Conservation (phyloP, 2,113 vertebrate species). For the Pituophis catenifer region DNA sequence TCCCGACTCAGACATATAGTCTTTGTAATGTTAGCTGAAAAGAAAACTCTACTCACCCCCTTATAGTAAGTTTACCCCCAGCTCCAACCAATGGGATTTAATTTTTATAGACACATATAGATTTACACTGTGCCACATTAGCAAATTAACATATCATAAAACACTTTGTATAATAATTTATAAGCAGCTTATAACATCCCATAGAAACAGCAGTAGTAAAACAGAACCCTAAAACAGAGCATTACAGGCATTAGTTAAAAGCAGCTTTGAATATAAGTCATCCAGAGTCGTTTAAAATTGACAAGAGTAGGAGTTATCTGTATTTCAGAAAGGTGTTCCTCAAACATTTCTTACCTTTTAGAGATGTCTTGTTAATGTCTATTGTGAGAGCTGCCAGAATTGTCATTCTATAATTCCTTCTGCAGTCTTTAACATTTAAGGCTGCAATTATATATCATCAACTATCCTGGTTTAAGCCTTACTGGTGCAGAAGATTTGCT, state of each 20-base stretch:
- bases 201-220: background rate
- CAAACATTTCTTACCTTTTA: background rate
- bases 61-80: background rate
- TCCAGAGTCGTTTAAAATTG: background rate
- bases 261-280: background rate
- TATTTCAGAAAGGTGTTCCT: background rate
- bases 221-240: background rate
- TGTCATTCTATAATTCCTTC: background rate
- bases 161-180: background rate
- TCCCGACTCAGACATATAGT: background rate
- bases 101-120: background rate
- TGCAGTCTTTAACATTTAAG: background rate
- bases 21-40: background rate
- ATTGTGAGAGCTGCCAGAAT: background rate
- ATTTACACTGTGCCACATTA: background rate
- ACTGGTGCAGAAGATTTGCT: background rate
- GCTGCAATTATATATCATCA: background rate
- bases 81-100: background rate
- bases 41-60: background rate
- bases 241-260: background rate
- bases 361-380: background rate
- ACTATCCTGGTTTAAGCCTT: background rate
- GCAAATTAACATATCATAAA: background rate
- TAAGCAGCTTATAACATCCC: background rate
- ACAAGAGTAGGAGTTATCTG: background rate